phyloP scores from a whole-genome alignment of 2,888 invertebrate genomes.

The Mythimna impura region DNA sequence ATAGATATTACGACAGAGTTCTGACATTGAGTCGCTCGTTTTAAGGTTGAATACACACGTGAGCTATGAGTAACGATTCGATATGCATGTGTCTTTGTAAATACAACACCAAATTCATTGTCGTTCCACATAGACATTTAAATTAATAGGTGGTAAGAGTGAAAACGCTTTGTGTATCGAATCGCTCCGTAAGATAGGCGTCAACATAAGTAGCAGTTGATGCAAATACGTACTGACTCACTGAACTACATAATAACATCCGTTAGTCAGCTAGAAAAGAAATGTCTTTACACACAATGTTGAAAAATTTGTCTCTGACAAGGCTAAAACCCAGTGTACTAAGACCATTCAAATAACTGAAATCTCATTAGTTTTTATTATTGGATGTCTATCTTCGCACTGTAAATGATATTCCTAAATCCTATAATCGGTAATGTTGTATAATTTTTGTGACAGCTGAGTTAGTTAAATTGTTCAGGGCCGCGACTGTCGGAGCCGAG shows the following conservation, averaged over 20 bases:
- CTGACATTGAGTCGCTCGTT: conserved; percentile 10
- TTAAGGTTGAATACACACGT: conserved; percentile 23
- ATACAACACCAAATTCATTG: conserved; percentile 28
- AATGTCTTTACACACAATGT: conserved; percentile 3
- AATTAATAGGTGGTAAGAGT: conserved; percentile 9
- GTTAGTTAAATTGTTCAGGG: conserved; percentile 51
- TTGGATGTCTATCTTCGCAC: conserved; percentile 58
- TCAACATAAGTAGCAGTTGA: conserved; percentile 4
- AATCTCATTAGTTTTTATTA: background rate
- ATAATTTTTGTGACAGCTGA: conserved; percentile 45
- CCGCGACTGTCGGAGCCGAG: conserved; percentile 33
- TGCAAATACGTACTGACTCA: conserved; percentile 4
- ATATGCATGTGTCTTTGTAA: conserved; percentile 49
- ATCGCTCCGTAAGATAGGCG: conserved; percentile 20
- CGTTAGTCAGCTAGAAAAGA: conserved; percentile 20
- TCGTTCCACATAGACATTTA: conserved; percentile 27
- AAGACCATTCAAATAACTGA: conserved; percentile 7
- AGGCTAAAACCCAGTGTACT: conserved; percentile 1
- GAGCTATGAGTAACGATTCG: conserved; percentile 38
- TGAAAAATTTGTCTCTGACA: background rate
- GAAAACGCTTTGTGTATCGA: conserved; percentile 53
- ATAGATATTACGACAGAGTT: conserved; percentile 38
- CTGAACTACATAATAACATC: conserved; percentile 12
- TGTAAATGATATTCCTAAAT: conserved; percentile 61
- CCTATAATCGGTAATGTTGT: conserved; percentile 47